A percentile compares a stretch with the other conserved stretches of the same genome.
phyloP scores from a whole-genome alignment of 2,888 invertebrate species.

The Myopa tessellatipennis region DNA sequence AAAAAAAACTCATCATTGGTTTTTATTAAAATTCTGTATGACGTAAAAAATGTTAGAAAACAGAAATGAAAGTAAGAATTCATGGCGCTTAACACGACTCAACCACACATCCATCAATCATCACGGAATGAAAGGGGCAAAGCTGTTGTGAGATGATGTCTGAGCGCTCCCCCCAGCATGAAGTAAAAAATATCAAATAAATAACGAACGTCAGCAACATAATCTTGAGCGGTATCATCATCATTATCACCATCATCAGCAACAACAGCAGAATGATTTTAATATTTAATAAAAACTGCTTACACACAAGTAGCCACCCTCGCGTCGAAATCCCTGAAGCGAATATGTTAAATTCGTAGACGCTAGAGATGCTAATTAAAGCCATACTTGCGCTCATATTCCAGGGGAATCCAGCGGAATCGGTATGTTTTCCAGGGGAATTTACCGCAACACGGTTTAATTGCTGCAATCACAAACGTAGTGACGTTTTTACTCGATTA shows the following conservation, averaged over 20 bases:
- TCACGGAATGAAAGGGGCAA: slow-evolving; percentile 34
- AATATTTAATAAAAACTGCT: neutral
- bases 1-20: neutral
- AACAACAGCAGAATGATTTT: slow-evolving; percentile 28
- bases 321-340: slow-evolving; percentile 48
- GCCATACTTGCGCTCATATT: neutral
- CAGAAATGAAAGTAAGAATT: slow-evolving; percentile 51
- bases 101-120: slow-evolving; percentile 45
- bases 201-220: slow-evolving; percentile 51
- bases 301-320: slow-evolving; percentile 33
- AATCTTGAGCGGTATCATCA: slow-evolving; percentile 32
- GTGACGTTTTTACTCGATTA: slow-evolving; percentile 13
- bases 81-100: slow-evolving; percentile 50
- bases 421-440: neutral
- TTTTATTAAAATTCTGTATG: slow-evolving; percentile 45
- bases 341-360: neutral
- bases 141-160: slow-evolving; percentile 8
- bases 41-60: slow-evolving; percentile 47
- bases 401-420: neutral
- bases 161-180: slow-evolving; percentile 21
- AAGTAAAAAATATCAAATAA: slow-evolving; percentile 43
- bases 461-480: slow-evolving; percentile 1
- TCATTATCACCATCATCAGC: slow-evolving; percentile 16
- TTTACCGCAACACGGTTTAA: slow-evolving; percentile 26
- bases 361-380: slow-evolving; percentile 9